Evolutionary conservation across 2,888 invertebrate genomes (phyloP).

Genomic region (Caenorhabditis sp.): DNA sequence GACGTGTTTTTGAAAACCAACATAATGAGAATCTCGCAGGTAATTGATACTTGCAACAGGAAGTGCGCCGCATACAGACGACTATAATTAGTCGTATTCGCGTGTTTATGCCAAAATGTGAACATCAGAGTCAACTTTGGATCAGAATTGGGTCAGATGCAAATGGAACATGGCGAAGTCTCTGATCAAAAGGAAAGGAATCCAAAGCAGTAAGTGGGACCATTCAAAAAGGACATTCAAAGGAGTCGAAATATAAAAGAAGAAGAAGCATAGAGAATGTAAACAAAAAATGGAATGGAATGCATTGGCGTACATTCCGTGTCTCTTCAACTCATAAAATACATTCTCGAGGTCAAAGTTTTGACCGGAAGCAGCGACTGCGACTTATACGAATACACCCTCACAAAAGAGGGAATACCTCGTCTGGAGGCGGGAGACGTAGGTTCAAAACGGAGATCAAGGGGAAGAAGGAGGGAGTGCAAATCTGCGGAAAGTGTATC

Average conservation of each 20-base stretch:
- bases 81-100: no score
- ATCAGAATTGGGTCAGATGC: no score
- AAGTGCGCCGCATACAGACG: not conserved
- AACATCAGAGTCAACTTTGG: not conserved
- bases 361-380: constrained; percentile 27
- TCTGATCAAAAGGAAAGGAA: not conserved
- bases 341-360: constrained; percentile 22
- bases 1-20: no score
- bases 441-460: not conserved
- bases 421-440: not conserved
- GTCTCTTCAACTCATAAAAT: not conserved
- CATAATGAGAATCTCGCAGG: no score
- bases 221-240: constrained; percentile 2
- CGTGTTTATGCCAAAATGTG: no score
- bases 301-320: not conserved
- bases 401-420: constrained; percentile 8
- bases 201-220: constrained; percentile 2
- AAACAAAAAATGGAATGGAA: constrained; percentile 9
- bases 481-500: constrained; percentile 4
- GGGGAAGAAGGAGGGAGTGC: no score
- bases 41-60: not conserved
- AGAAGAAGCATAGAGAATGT: not conserved
- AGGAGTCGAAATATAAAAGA: not conserved
- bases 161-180: no score
- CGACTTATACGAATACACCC: constrained; percentile 7